These are phyloP conservation scores for Bombus sylvicola DNA, from an alignment of 1,140 invertebrate genomes.

Conservation along the genomic window DNA sequence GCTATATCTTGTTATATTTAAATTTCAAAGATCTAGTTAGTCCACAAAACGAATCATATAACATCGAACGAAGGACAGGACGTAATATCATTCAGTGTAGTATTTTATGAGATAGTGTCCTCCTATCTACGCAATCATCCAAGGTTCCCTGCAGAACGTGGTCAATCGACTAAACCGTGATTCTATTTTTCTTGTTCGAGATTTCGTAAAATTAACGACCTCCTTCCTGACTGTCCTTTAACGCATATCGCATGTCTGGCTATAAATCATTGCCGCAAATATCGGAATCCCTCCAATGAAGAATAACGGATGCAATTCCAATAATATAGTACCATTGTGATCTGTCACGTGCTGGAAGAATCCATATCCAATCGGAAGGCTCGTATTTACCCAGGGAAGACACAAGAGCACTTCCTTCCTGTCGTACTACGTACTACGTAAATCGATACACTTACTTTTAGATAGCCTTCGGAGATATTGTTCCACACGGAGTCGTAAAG, in stretches of 20 bases:
- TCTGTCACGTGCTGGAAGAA: constrained; percentile 21
- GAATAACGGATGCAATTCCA: background rate
- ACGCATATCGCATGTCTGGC: background rate
- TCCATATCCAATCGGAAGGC: constrained; percentile 41
- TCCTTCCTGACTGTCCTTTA: background rate
- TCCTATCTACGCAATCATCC: too few relatives aligned
- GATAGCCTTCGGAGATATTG: constrained; percentile 24
- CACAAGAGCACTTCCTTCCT: constrained; percentile 40
- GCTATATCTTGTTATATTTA: too few relatives aligned
- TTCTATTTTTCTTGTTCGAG: too few relatives aligned
- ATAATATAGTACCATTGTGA: constrained; percentile 10
- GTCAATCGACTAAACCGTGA: too few relatives aligned
- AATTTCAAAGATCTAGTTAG: too few relatives aligned
- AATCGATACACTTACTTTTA: constrained; percentile 46
- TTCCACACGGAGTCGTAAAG: background rate
- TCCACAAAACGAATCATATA: too few relatives aligned
- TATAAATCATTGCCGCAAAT: background rate
- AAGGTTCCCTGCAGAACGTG: too few relatives aligned
- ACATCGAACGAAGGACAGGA: too few relatives aligned
- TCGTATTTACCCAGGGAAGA: constrained; percentile 40
- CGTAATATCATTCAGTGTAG: too few relatives aligned
- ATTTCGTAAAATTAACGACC: background rate
- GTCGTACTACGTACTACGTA: constrained; percentile 4
- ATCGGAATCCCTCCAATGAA: background rate
- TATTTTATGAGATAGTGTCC: too few relatives aligned